Conservation (phyloP, 2,888 invertebrate species). For the Cheilosia pagana region DNA sequence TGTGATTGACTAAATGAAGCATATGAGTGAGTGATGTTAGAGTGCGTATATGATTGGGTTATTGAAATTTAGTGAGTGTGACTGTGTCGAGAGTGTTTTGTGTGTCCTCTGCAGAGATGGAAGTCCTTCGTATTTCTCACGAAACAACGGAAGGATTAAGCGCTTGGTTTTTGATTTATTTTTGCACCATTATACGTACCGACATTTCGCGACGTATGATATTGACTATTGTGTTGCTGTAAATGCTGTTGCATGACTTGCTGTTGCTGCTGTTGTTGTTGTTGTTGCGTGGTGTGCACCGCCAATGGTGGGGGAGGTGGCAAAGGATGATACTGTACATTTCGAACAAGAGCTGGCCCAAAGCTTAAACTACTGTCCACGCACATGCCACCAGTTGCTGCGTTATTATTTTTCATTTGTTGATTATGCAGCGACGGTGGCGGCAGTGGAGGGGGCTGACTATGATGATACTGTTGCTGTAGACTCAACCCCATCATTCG, state of each 20-base stretch:
- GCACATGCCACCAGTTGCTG: slow-evolving; percentile 31
- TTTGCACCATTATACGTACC: slow-evolving; percentile 64
- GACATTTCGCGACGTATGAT: slow-evolving; percentile 57
- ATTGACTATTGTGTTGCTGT: slow-evolving; percentile 61
- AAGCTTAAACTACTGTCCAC: slow-evolving; percentile 77
- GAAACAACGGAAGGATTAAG: slow-evolving; percentile 26
- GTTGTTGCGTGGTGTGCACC: slow-evolving; percentile 35
- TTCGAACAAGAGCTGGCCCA: slow-evolving; percentile 47
- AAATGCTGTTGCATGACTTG: slow-evolving; percentile 50
- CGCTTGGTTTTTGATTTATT: neutral
- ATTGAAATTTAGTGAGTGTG: slow-evolving; percentile 1
- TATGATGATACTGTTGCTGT: slow-evolving; percentile 79
- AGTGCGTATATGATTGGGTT: slow-evolving; percentile 1
- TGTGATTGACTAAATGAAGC: slow-evolving; percentile 27
- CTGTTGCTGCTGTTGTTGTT: slow-evolving; percentile 59
- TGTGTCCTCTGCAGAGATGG: slow-evolving; percentile 27
- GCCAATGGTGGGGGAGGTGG: slow-evolving; percentile 84
- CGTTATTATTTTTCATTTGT: slow-evolving; percentile 60
- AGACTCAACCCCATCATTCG: slow-evolving; percentile 74
- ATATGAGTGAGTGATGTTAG: slow-evolving; percentile 6
- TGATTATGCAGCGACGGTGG: slow-evolving; percentile 59
- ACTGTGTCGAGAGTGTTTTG: slow-evolving; percentile 42
- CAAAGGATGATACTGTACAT: slow-evolving; percentile 74
- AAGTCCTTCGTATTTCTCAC: slow-evolving; percentile 4
- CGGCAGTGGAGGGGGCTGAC: slow-evolving; percentile 49